phyloP scores from a whole-genome alignment of 2,113 vertebrate genomes.

The Lepus timidus region DNA sequence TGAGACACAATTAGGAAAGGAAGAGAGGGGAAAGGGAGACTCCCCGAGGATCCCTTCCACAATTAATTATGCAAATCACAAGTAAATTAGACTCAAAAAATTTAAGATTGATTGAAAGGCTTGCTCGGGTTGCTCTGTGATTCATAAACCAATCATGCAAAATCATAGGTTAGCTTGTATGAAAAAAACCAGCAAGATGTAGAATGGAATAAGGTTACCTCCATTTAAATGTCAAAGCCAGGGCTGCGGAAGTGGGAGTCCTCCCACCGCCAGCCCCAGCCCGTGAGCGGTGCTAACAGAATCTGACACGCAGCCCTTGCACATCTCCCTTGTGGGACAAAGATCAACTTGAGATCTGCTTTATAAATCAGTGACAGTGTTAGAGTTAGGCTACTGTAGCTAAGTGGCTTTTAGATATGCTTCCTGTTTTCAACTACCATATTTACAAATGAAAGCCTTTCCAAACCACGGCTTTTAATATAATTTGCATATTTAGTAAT shows the following conservation, averaged over 20 bases:
- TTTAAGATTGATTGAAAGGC: conserved; percentile 88
- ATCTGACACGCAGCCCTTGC: conserved; percentile 92
- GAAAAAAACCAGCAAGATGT: conserved; percentile 87
- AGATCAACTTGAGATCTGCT: conserved; percentile 90
- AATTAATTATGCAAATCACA: conserved; percentile 86
- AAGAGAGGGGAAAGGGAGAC: conserved; percentile 28
- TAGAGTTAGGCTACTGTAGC: conserved; percentile 91
- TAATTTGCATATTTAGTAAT: conserved; percentile 95
- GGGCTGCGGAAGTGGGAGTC: conserved; percentile 87
- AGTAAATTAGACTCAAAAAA: conserved; percentile 85
- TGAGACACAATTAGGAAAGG: conserved; percentile 65
- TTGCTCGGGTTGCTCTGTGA: conserved; percentile 88
- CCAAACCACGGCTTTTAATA: conserved; percentile 92
- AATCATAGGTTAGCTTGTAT: conserved; percentile 87
- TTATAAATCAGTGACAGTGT: conserved; percentile 91
- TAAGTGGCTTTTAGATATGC: conserved; percentile 94
- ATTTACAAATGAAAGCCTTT: conserved; percentile 94
- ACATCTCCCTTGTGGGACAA: conserved; percentile 90
- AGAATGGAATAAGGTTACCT: conserved; percentile 88
- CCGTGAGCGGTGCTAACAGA: conserved; percentile 89
- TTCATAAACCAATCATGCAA: conserved; percentile 89
- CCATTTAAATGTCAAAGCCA: conserved; percentile 91
- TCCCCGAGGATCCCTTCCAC: conserved; percentile 81
- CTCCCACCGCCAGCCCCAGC: conserved; percentile 86
- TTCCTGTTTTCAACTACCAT: conserved; percentile 92